phyloP scores from a whole-genome alignment of 2,888 invertebrate species.

The Polymixis lichenea region DNA sequence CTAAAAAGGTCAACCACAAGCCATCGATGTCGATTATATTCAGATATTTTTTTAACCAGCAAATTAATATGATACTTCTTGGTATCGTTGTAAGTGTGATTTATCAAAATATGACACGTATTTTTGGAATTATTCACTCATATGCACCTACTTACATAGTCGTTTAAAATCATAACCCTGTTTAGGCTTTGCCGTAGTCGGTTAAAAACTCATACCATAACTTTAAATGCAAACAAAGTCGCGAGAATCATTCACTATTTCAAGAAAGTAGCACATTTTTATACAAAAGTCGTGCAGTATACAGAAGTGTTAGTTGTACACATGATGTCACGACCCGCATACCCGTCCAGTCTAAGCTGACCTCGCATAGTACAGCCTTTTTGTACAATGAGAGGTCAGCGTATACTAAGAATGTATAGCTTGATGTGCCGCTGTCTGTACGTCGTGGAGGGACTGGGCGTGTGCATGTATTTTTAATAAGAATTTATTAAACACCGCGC shows the following conservation, averaged over 20 bases:
- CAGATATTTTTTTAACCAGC: background rate
- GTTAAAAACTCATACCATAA: no score
- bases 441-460: conserved; percentile 34
- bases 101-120: background rate
- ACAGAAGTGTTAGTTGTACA: conserved; percentile 27
- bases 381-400: background rate
- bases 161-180: background rate
- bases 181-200: background rate
- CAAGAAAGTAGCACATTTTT: background rate
- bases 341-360: background rate
- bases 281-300: conserved; percentile 26
- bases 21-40: background rate
- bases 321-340: conserved; percentile 11
- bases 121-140: background rate
- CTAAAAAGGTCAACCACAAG: background rate
- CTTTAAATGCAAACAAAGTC: background rate
- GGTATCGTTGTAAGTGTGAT: no score
- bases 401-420: background rate
- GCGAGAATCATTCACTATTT: background rate
- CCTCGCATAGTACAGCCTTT: background rate
- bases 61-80: background rate
- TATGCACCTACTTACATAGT: background rate
- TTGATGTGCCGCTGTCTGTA: conserved; percentile 11
- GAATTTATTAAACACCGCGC: conserved; percentile 63
- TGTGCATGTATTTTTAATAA: conserved; percentile 69